Base-by-base conservation (phyloP, 2,113 vertebrate genomes). In the Macaca nemestrina region DNA sequence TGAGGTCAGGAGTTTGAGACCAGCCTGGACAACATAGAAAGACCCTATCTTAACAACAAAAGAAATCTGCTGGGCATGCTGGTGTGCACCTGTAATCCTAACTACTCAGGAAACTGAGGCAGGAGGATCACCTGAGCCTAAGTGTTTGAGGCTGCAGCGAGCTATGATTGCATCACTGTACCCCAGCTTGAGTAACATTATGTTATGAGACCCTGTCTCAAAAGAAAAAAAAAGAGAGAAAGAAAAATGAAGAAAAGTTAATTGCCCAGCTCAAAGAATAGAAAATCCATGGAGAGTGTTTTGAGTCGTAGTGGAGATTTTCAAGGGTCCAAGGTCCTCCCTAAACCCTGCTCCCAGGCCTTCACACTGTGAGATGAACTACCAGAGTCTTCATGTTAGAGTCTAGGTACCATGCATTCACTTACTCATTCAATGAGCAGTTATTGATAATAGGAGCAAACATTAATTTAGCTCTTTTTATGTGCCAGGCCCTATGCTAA, bases 221-320 rank as follows among this genome's bases (percentile, higher is more conserved):
- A 64, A 64, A 59, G 23, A 59, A 59, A 10, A 25, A 25, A 61
- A 25, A 61, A 11, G 59, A 61, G 25, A 27, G 59, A 61, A 61
- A 27, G 59, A 61, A 61, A 27, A 11, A 30, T 61, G 27, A 88
- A 45, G 72, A 88, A 61, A 76, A 86, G 43, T 20, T 22, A 50
- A 57, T 59, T 57, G 88, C 38, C 73, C 38, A 72, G 14, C 12
- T 61, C 45, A 82, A 90, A 94, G 75, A 75, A 72, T 14, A 89
- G 55, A 40, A 88, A 12, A 22, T 75, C 43, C 3, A 40, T 43
- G 43, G 35, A 22, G 22, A 48, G 30, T 6, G 10, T 52, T 84
- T 87, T 84, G 50, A 67, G 55, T 12, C 38, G 22, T 30, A 16
- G 2, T 64, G 27, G 68, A 48, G 64, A 85, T 25, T 25, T 27